Conservation (phyloP, 2,797 vertebrate genomes). For the Spinus pinus region DNA sequence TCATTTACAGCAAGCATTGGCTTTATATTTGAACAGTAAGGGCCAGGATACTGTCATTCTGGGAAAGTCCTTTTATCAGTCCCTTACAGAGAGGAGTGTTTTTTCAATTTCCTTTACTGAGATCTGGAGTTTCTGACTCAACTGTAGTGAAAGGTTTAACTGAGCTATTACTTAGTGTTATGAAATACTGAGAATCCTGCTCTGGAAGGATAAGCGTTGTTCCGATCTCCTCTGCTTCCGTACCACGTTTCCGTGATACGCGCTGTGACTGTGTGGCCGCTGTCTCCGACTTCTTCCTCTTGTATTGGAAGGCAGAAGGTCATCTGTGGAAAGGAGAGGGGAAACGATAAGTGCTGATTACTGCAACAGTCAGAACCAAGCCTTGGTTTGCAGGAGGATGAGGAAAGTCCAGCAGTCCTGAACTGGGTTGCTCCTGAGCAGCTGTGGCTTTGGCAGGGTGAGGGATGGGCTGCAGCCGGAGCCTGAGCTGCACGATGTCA, state of each 20-base stretch:
- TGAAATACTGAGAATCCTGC: background rate
- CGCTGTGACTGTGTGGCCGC: rapidly evolving
- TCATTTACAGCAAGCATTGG: background rate
- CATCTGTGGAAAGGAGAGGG: background rate
- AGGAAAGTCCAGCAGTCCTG: background rate
- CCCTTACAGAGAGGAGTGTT: background rate
- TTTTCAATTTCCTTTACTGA: background rate
- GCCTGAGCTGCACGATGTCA: background rate
- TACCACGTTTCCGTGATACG: background rate
- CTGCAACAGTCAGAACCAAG: rapidly evolving
- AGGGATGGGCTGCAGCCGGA: background rate
- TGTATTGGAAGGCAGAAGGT: background rate
- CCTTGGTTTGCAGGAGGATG: background rate
- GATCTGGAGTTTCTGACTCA: background rate
- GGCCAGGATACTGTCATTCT: background rate
- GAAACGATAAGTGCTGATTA: background rate
- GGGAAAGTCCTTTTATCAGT: background rate
- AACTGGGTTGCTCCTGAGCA: background rate
- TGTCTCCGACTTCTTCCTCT: background rate
- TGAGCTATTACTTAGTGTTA: background rate
- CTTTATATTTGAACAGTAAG: background rate
- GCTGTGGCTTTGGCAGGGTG: background rate
- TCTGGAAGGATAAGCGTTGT: background rate
- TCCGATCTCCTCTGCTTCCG: rapidly evolving
- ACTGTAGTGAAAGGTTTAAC: background rate